phyloP scores from a whole-genome alignment of 2,888 invertebrate species.

The Nomada hirtipes region DNA sequence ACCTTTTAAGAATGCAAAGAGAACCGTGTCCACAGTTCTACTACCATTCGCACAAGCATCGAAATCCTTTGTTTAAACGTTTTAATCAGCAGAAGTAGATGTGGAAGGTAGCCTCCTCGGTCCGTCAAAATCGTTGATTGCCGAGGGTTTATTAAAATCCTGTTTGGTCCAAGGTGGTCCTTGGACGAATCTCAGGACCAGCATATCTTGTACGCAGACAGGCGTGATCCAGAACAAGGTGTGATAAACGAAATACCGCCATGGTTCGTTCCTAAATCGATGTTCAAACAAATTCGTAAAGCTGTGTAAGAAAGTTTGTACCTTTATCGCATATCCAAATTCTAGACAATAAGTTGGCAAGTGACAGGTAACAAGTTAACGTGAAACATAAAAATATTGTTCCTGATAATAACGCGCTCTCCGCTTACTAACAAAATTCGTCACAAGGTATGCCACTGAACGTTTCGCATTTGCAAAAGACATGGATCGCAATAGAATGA shows the following conservation, averaged over 20 bases:
- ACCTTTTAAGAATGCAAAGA: background rate
- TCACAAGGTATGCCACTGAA: too few relatives aligned
- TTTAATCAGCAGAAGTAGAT: background rate
- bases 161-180: slow-evolving; percentile 86
- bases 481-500: too few relatives aligned
- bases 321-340: background rate
- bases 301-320: background rate
- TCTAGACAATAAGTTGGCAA: too few relatives aligned
- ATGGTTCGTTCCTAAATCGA: slow-evolving; percentile 85
- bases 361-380: too few relatives aligned
- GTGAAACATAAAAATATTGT: too few relatives aligned
- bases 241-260: slow-evolving; percentile 89
- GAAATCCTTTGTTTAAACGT: background rate
- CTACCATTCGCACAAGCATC: background rate
- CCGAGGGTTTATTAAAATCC: background rate
- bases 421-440: too few relatives aligned
- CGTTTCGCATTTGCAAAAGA: too few relatives aligned
- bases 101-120: too few relatives aligned
- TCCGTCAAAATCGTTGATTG: background rate
- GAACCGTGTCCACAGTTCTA: background rate
- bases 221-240: slow-evolving; percentile 88
- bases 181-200: slow-evolving; percentile 88
- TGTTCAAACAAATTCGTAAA: slow-evolving; percentile 7
- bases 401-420: too few relatives aligned
- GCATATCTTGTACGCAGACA: slow-evolving; percentile 86